These are phyloP conservation scores for Cyrtodaria siliqua DNA, from an alignment of 2,888 invertebrate species.

Conservation along the genomic window DNA sequence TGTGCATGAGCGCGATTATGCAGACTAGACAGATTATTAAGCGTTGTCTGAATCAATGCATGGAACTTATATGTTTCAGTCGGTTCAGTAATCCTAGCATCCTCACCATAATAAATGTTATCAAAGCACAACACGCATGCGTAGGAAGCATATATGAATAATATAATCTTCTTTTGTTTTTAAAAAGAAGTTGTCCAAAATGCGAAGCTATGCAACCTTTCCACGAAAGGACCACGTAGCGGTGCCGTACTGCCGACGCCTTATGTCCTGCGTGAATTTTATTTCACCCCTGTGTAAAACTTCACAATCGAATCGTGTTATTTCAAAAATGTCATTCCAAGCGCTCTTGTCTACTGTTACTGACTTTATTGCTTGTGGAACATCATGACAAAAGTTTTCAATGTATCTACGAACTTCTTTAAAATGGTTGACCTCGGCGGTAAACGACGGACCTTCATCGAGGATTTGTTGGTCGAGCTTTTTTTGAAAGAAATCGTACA, in stretches of 20 bases:
- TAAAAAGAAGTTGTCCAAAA: too few species aligned
- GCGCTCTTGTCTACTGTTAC: conserved; percentile 29
- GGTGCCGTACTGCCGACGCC: conserved; percentile 48
- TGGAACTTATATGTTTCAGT: too few species aligned
- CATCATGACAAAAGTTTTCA: conserved; percentile 51
- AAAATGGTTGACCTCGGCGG: conserved; percentile 43
- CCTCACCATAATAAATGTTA: too few species aligned
- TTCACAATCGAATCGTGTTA: conserved; percentile 41
- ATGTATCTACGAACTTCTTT: conserved; percentile 32
- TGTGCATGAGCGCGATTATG: too few species aligned
- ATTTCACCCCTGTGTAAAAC: conserved; percentile 53
- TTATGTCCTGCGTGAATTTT: conserved; percentile 49
- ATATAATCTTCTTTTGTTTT: too few species aligned
- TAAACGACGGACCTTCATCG: conserved; percentile 41
- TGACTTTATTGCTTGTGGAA: conserved; percentile 17
- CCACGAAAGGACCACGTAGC: too few species aligned
- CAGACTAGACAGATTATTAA: too few species aligned
- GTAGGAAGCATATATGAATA: too few species aligned
- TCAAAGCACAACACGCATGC: too few species aligned
- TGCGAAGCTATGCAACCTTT: too few species aligned
- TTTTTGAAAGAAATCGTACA: conserved; percentile 57
- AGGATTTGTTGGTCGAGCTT: conserved; percentile 39
- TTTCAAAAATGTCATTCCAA: conserved; percentile 49
- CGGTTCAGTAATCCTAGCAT: too few species aligned
- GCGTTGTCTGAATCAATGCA: too few species aligned